These are phyloP conservation scores for Geotrupes spiniger DNA, from an alignment of 2,888 invertebrate species.

Conservation along the genomic window DNA sequence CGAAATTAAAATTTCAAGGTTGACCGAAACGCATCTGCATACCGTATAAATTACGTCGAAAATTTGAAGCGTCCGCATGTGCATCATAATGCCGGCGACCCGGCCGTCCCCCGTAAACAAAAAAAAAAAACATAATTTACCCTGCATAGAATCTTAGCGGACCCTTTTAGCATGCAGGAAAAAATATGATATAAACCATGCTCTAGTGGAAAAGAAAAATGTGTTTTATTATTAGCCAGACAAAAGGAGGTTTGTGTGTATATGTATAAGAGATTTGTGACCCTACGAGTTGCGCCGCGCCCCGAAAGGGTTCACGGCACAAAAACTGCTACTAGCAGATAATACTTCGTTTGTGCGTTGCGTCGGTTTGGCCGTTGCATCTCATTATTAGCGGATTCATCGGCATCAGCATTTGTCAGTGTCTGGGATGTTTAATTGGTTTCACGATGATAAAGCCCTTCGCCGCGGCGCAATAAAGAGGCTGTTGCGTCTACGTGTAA, in stretches of 20 bases:
- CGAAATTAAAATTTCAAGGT: constrained; percentile 42
- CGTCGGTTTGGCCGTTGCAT: too few relatives aligned
- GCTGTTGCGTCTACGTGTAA: too few relatives aligned
- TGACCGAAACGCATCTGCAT: constrained; percentile 43
- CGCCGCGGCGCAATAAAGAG: too few relatives aligned
- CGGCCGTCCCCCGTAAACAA: constrained; percentile 30
- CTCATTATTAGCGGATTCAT: too few relatives aligned
- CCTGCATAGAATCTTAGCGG: constrained; percentile 42
- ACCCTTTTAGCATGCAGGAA: constrained; percentile 43
- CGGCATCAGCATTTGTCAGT: too few relatives aligned
- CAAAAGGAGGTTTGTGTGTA: constrained; percentile 46
- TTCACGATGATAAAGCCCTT: too few relatives aligned
- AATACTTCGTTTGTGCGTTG: constrained; percentile 23
- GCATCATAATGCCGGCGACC: constrained; percentile 41
- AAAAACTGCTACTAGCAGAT: constrained; percentile 26
- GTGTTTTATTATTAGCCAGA: constrained; percentile 49
- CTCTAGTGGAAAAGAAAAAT: constrained; percentile 54
- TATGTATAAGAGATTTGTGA: constrained; percentile 40
- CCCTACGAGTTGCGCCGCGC: constrained; percentile 33
- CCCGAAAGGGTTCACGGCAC: constrained; percentile 33
- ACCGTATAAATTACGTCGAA: constrained; percentile 40
- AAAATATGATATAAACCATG: constrained; percentile 54
- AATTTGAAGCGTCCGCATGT: constrained; percentile 34
- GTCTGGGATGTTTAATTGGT: too few relatives aligned
- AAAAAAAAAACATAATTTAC: constrained; percentile 42